These are phyloP conservation scores for Agapornis canus DNA, from an alignment of 2,797 vertebrate genomes.

Conservation along the genomic window DNA sequence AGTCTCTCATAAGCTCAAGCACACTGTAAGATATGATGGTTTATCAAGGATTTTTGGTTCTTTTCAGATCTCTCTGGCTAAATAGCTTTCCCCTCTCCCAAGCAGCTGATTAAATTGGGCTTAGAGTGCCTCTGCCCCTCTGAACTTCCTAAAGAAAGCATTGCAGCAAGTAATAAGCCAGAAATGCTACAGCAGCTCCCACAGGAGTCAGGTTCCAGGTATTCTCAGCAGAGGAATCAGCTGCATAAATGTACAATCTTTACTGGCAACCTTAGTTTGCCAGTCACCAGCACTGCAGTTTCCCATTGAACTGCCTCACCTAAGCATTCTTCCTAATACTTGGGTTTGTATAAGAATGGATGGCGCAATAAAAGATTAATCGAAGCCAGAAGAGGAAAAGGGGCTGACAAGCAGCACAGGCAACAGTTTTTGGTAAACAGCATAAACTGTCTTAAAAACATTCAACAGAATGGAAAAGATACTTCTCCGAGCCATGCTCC, in stretches of 20 bases:
- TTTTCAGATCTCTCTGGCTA: background rate
- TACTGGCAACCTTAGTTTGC: background rate
- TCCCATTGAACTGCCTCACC: background rate
- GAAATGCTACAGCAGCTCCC: background rate
- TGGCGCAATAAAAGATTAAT: background rate
- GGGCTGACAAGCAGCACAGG: background rate
- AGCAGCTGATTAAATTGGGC: background rate
- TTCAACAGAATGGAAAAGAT: background rate
- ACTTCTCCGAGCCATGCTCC: slow-evolving; percentile 10
- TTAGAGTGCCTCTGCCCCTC: background rate
- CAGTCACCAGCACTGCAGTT: background rate
- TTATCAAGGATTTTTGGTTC: background rate
- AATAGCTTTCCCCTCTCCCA: background rate
- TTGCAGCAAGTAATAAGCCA: background rate
- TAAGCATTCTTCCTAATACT: background rate
- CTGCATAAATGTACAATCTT: background rate
- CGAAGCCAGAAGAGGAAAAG: slow-evolving; percentile 42
- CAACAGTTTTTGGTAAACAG: slow-evolving; percentile 17
- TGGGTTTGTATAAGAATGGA: background rate
- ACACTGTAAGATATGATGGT: background rate
- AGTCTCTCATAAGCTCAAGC: background rate
- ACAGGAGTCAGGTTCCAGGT: background rate
- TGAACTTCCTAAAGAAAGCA: background rate
- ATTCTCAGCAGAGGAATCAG: background rate
- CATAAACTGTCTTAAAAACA: slow-evolving; percentile 23